These are phyloP conservation scores for Danio choprae DNA, from an alignment of 2,797 vertebrate genomes.

Conservation along the genomic window DNA sequence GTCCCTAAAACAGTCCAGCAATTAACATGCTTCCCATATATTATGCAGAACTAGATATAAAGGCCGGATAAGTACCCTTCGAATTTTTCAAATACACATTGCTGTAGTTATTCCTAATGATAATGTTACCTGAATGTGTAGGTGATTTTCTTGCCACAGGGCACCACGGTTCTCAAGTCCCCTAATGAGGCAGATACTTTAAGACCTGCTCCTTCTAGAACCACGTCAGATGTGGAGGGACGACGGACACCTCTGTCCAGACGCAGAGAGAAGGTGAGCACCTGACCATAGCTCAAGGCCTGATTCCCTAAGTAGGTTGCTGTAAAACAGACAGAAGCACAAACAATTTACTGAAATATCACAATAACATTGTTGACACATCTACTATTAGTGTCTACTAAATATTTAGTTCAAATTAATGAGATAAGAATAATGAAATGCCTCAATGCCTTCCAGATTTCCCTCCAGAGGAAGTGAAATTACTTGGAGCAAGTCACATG, in stretches of 20 bases:
- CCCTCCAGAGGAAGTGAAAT: too few species aligned
- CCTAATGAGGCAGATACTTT: constrained; percentile 82
- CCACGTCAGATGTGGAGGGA: constrained; percentile 83
- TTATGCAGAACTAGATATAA: neutral
- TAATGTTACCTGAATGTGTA: constrained; percentile 87
- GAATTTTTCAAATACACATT: neutral
- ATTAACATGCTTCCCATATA: too few species aligned
- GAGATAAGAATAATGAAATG: too few species aligned
- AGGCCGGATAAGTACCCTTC: neutral
- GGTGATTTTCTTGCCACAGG: constrained; percentile 83
- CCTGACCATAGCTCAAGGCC: constrained; percentile 90
- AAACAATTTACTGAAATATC: neutral
- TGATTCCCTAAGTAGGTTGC: constrained; percentile 88
- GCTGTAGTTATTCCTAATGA: constrained; percentile 28
- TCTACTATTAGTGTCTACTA: too few species aligned
- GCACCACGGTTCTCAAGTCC: constrained; percentile 78
- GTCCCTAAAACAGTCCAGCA: neutral
- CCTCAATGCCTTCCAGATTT: too few species aligned
- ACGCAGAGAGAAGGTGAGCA: constrained; percentile 85
- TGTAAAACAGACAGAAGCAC: constrained; percentile 64
- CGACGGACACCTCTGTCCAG: constrained; percentile 85
- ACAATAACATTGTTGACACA: too few species aligned
- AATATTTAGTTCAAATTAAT: too few species aligned
- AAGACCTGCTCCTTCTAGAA: constrained; percentile 87
- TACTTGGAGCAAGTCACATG: too few species aligned